A percentile compares a stretch with the other conserved stretches of the same genome.
phyloP scores from a whole-genome alignment of 2,113 vertebrate species.

The Nansenia antarctica region DNA sequence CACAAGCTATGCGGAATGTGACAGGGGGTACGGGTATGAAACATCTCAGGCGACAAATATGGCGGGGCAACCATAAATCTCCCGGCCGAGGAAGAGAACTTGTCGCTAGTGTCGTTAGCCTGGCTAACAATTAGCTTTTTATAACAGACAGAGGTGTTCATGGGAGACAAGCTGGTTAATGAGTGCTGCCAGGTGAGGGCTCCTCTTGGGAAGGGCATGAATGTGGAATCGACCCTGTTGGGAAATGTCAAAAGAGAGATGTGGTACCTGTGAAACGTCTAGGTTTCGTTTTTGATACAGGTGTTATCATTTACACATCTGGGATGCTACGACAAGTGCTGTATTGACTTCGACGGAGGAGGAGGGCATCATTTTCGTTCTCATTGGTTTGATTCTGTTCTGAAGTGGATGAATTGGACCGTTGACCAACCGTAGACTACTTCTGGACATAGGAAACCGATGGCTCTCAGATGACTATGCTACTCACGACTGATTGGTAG shows the following conservation, averaged over 20 bases:
- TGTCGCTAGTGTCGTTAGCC: slow-evolving; percentile 52
- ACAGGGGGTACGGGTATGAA: slow-evolving; percentile 49
- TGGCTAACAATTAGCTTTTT: slow-evolving; percentile 81
- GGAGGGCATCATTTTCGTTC: too few relatives aligned
- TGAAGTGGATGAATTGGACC: too few relatives aligned
- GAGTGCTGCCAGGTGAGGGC: slow-evolving; percentile 71
- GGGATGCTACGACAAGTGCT: too few relatives aligned
- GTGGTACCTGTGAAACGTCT: too few relatives aligned
- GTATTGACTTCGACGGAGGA: too few relatives aligned
- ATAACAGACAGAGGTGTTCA: slow-evolving; percentile 83
- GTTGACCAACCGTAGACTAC: too few relatives aligned
- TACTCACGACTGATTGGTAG: too few relatives aligned
- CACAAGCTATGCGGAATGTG: slow-evolving; percentile 14
- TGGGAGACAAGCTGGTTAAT: slow-evolving; percentile 89
- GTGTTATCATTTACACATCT: too few relatives aligned
- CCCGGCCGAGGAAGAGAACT: slow-evolving; percentile 29
- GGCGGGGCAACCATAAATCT: slow-evolving; percentile 33
- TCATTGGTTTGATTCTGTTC: too few relatives aligned
- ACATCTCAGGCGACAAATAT: slow-evolving; percentile 21
- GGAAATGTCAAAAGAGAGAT: slow-evolving; percentile 18
- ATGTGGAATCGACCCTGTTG: slow-evolving; percentile 20
- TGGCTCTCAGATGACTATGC: too few relatives aligned
- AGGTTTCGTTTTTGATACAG: too few relatives aligned
- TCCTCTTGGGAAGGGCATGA: slow-evolving; percentile 36
- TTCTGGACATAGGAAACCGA: too few relatives aligned